A percentile compares a stretch with the other conserved stretches of the same genome.
These are phyloP conservation scores for Egretta garzetta DNA, from an alignment of 2,113 vertebrate genomes.

Conservation along the genomic window DNA sequence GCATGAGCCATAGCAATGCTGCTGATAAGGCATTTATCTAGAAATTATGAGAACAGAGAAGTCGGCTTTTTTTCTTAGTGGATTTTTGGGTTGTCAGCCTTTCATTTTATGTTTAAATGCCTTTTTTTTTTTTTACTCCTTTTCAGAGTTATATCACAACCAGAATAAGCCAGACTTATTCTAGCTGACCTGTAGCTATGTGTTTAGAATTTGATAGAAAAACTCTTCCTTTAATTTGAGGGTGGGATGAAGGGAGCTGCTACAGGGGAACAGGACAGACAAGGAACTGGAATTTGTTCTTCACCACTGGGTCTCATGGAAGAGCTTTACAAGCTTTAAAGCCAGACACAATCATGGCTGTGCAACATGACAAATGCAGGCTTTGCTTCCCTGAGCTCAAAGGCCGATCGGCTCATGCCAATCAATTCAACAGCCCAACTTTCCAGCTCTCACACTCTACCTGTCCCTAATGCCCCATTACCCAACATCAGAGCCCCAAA, in stretches of 20 bases:
- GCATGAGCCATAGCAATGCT: neutral
- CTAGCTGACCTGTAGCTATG: neutral
- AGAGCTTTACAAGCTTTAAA: neutral
- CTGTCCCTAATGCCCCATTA: neutral
- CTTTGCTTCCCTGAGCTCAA: neutral
- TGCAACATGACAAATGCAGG: neutral
- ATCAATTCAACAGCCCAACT: neutral
- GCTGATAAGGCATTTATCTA: neutral
- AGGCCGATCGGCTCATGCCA: neutral
- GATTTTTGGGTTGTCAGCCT: neutral
- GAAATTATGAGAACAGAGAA: neutral
- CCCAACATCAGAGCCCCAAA: neutral
- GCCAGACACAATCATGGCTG: neutral
- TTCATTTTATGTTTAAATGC: neutral
- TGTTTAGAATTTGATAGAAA: neutral
- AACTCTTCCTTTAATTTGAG: neutral
- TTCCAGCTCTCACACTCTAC: neutral
- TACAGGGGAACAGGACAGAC: neutral
- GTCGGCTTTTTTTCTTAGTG: neutral
- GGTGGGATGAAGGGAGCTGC: neutral
- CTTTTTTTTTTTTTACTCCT: neutral
- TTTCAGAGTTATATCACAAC: neutral
- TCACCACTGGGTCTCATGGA: neutral
- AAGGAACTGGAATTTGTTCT: neutral
- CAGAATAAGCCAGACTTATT: neutral